A percentile compares a stretch with the other conserved stretches of the same genome.
These are phyloP conservation scores for Leiothrix lutea DNA, from an alignment of 2,113 vertebrate genomes.

Conservation along the genomic window DNA sequence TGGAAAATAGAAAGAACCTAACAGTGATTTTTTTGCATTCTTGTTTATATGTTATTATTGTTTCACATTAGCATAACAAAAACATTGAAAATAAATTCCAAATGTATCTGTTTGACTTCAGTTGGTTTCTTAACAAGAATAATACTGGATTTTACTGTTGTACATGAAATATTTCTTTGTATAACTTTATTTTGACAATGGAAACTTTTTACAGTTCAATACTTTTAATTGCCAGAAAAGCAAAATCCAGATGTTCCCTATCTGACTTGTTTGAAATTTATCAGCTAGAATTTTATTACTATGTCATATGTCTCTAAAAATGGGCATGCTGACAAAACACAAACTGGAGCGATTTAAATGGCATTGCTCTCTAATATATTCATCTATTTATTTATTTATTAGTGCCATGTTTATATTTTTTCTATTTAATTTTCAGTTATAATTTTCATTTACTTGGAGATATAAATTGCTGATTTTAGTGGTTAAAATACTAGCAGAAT, in stretches of 20 bases:
- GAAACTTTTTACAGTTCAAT: background rate
- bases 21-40: background rate
- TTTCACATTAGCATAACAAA: background rate
- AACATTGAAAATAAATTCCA: background rate
- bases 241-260: background rate
- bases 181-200: background rate
- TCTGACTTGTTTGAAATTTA: background rate
- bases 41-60: background rate
- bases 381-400: slow-evolving; percentile 30
- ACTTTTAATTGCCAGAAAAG: background rate
- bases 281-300: background rate
- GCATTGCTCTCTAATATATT: background rate
- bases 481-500: background rate
- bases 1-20: background rate
- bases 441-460: slow-evolving; percentile 21
- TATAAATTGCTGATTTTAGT: slow-evolving; percentile 47
- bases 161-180: background rate
- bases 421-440: background rate
- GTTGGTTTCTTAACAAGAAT: background rate
- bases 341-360: background rate
- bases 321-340: background rate
- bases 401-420: slow-evolving; percentile 1
- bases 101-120: background rate
- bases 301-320: background rate
- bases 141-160: background rate